Evolutionary conservation across 2,113 vertebrate genomes (phyloP).

Genomic region (Galbula dea): DNA sequence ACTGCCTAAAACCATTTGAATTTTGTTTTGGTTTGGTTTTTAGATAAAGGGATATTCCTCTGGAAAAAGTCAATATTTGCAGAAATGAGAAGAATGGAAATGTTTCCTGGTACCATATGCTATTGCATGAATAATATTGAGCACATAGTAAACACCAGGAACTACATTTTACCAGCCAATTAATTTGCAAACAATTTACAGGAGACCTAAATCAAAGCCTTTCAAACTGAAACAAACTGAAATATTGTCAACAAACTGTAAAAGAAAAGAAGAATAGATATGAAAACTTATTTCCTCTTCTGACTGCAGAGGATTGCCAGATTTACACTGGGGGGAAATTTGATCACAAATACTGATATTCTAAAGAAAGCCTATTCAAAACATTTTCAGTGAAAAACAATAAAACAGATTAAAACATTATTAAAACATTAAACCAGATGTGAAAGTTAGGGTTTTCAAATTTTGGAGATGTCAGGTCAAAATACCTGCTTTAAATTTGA

Average conservation of each 20-base stretch:
- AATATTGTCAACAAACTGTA: neutral
- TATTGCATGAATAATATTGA: neutral
- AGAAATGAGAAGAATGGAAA: neutral
- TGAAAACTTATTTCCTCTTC: neutral
- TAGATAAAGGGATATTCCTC: neutral
- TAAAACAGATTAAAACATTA: no score
- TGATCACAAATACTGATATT: neutral
- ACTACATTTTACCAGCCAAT: neutral
- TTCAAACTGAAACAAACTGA: neutral
- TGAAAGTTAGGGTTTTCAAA: neutral
- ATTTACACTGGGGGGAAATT: neutral
- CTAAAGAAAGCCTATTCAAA: neutral
- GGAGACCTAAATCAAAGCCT: neutral
- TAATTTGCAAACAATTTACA: neutral
- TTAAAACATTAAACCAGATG: neutral
- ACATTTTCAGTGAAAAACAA: neutral
- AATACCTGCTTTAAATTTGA: neutral
- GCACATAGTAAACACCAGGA: neutral
- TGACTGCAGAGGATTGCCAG: neutral
- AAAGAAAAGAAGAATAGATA: neutral
- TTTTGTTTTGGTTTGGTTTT: neutral
- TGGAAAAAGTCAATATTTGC: neutral
- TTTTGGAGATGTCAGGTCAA: neutral
- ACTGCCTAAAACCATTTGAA: neutral
- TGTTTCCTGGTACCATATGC: neutral